Conservation (phyloP, 2,888 invertebrate species). For the Sycophila texana region DNA sequence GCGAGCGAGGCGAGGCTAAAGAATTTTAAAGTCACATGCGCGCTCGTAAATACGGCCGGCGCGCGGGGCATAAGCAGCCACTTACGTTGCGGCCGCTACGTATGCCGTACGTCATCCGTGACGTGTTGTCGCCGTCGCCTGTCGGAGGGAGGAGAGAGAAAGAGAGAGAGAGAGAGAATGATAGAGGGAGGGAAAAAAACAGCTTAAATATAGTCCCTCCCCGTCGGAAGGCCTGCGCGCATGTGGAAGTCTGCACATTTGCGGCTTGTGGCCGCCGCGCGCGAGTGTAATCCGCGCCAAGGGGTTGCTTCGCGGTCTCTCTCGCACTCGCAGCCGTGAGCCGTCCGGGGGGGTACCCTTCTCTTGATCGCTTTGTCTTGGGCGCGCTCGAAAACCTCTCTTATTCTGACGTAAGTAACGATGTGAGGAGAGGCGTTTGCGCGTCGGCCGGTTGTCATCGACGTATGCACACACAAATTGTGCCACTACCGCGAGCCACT, state of each 20-base stretch:
- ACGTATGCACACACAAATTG: constrained; percentile 11
- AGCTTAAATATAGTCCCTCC: constrained; percentile 41
- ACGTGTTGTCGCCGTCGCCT: constrained; percentile 32
- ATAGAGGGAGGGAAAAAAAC: constrained; percentile 46
- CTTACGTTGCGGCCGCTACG: constrained; percentile 32
- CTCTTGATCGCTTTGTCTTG: constrained; percentile 8
- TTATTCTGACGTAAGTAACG: constrained; percentile 39
- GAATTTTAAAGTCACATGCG: constrained; percentile 36
- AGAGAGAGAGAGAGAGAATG: background rate
- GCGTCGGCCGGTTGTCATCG: background rate
- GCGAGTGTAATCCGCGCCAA: background rate
- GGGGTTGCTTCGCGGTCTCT: background rate
- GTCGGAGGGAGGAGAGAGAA: background rate
- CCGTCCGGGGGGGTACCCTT: too few species aligned
- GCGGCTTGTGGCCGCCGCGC: background rate
- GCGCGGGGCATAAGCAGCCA: constrained; percentile 24
- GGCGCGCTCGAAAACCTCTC: background rate
- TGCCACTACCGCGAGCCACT: constrained; percentile 11
- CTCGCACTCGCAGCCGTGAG: background rate
- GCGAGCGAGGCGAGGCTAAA: background rate
- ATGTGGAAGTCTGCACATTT: background rate
- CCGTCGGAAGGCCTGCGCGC: background rate
- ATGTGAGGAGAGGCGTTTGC: background rate
- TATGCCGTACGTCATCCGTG: constrained; percentile 35
- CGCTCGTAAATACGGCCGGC: constrained; percentile 3